Conservation (phyloP, 2,888 invertebrate genomes). For the Muschampia plurimacula region DNA sequence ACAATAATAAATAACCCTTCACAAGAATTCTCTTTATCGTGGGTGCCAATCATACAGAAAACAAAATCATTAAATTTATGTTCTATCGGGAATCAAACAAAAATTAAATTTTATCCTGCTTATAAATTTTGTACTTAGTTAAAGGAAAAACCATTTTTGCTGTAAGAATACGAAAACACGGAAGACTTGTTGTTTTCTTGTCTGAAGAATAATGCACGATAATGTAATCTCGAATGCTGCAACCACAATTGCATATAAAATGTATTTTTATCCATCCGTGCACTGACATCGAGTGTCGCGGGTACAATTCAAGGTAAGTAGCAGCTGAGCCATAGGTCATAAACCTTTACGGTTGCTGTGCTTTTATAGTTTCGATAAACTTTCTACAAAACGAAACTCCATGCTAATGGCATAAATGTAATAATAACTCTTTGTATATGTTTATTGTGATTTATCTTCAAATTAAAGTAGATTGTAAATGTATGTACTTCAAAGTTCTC, state of each 20-base stretch:
- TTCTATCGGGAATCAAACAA: too few species aligned
- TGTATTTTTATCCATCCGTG: constrained; percentile 19
- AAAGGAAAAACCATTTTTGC: background rate
- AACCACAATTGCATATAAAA: constrained; percentile 7
- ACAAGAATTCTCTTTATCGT: too few species aligned
- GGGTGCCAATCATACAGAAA: too few species aligned
- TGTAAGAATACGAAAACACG: background rate
- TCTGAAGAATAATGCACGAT: constrained; percentile 5
- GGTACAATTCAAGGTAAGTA: constrained; percentile 14
- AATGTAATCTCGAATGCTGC: constrained; percentile 8
- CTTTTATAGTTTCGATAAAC: constrained; percentile 16
- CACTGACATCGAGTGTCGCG: constrained; percentile 2
- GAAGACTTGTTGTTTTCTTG: background rate
- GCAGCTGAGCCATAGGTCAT: constrained; percentile 20
- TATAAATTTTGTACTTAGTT: too few species aligned
- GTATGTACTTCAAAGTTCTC: too few species aligned
- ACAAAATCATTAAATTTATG: too few species aligned
- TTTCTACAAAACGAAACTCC: constrained; percentile 5
- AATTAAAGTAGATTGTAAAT: too few species aligned
- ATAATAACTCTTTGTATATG: too few species aligned
- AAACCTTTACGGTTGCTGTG: constrained; percentile 11
- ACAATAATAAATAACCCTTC: too few species aligned
- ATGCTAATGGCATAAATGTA: too few species aligned
- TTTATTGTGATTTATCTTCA: too few species aligned
- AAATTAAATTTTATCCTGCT: too few species aligned